Base-by-base conservation (phyloP, 2,888 invertebrate species). In the Kuschelorhynchus macadamiae region DNA sequence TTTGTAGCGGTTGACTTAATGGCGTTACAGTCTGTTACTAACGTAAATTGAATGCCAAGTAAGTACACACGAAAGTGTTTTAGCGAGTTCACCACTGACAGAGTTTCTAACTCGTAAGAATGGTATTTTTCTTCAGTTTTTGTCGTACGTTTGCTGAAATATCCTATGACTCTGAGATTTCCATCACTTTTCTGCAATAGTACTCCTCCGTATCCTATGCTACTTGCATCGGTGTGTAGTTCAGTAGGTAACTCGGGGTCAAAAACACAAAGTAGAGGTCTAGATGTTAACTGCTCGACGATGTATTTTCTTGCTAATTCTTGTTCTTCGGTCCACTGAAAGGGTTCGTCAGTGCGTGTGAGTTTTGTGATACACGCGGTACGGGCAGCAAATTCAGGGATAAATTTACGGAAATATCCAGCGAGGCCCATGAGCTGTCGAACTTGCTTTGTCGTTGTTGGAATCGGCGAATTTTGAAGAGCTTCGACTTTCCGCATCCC, bases 1-100 rank as follows among this genome's bases (percentile, higher is more conserved):
- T 81, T 79, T 0, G 50, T 62, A 14, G 75, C 60, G 0, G 79
- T 77, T 0, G 73, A 47, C 21, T 76, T 77, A 3, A 81, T 30
- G 0, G 79, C 74, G 16, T 77, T 77, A 47, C 80, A 81, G 52
- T 83, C 82, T 0, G 77, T 79, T 1, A 75, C 55, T 0, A 79
- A 55, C 2, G 63, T 74, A 32, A 79, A 78, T 0, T 46, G 46
- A 3, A 68, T 61, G 1, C 76, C 77, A 12, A 75, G 67, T 0
- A 80, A 46, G 44, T 77, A 79, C 1, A 71, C 71, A 11, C 75
- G 72, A 57, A 80, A 78, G 56, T 78, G 67, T 25, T 72, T 46
- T 0, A 79, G 12, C 1, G 75, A 74, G 20, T 72, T 77, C 0
- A 80, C 72, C 0, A 80, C 71, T 0, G 80, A 81, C 47, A 81